phyloP scores from a whole-genome alignment of 2,797 vertebrate genomes.

The Eospalax fontanierii region DNA sequence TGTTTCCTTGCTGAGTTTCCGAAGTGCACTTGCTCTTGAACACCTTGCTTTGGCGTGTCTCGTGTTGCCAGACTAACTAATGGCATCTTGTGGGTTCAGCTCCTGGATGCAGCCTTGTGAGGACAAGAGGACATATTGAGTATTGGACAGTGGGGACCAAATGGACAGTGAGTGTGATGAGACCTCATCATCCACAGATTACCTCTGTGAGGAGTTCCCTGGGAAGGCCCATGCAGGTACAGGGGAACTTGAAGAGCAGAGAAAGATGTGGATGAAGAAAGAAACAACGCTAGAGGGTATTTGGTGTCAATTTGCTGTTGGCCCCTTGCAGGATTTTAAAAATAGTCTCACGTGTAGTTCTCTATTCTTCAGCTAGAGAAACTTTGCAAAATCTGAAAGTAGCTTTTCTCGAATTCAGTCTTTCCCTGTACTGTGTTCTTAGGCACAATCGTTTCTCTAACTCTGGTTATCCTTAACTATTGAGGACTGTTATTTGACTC shows the following conservation, averaged over 20 bases:
- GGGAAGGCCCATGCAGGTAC: slow-evolving; percentile 36
- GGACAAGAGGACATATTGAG: not conserved
- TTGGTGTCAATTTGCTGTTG: not conserved
- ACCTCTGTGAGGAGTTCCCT: slow-evolving; percentile 14
- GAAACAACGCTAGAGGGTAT: not conserved
- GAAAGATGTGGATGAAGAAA: not conserved
- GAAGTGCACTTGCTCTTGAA: not conserved
- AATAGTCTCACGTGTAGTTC: slow-evolving; percentile 20
- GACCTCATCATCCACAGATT: not conserved
- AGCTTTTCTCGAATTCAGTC: not conserved
- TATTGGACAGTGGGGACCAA: not conserved
- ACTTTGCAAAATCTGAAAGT: slow-evolving; percentile 66
- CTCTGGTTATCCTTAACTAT: not conserved
- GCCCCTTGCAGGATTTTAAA: slow-evolving; percentile 1
- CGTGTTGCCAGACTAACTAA: slow-evolving; percentile 15
- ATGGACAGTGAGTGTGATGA: not conserved
- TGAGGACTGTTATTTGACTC: not conserved
- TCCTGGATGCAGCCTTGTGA: not conserved
- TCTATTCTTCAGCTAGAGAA: slow-evolving; percentile 64
- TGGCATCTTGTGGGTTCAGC: slow-evolving; percentile 53
- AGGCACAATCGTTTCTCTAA: not conserved
- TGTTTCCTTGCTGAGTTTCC: slow-evolving; percentile 57
- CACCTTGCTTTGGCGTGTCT: not conserved
- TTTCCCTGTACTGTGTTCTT: not conserved
- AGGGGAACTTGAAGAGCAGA: slow-evolving; percentile 51